Evolutionary conservation across 1,140 invertebrate genomes (phyloP).

Genomic region (Macrobrachium nipponense): DNA sequence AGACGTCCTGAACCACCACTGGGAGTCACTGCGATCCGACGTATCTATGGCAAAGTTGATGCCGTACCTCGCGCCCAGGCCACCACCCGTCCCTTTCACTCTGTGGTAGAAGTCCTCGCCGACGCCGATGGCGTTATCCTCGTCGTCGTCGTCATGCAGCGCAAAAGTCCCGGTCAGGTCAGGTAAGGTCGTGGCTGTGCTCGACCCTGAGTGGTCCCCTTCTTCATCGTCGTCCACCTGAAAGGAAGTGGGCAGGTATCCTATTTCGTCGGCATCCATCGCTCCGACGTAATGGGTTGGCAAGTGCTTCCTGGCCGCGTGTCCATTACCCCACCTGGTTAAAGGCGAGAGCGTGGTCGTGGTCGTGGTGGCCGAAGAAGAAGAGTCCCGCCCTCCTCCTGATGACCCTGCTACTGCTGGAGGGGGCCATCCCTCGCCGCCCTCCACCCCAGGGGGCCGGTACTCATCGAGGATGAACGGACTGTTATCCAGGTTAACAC

Average conservation of each 20-base stretch:
- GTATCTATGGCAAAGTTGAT: slow-evolving; percentile 31
- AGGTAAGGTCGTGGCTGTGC: too few relatives aligned
- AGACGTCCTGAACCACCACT: slow-evolving; percentile 37
- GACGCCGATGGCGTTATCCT: background rate
- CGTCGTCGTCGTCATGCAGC: background rate
- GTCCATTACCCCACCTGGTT: background rate
- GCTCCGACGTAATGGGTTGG: background rate
- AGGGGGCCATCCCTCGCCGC: background rate
- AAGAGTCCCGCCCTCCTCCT: background rate
- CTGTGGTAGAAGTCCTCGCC: background rate
- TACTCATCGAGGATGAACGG: slow-evolving; percentile 39
- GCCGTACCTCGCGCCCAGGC: background rate
- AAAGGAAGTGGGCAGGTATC: background rate
- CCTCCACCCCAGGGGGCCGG: background rate
- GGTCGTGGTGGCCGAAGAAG: too few relatives aligned
- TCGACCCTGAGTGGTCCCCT: too few relatives aligned
- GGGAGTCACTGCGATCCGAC: background rate
- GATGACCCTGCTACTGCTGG: background rate
- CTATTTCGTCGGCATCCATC: background rate
- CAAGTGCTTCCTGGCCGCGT: background rate
- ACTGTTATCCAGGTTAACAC: slow-evolving; percentile 45
- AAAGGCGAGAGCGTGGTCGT: background rate
- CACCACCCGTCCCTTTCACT: background rate
- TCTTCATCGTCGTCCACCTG: background rate
- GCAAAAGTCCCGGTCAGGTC: too few relatives aligned